Base-by-base conservation (phyloP, 2,888 invertebrate species). In the Acleris sparsana region DNA sequence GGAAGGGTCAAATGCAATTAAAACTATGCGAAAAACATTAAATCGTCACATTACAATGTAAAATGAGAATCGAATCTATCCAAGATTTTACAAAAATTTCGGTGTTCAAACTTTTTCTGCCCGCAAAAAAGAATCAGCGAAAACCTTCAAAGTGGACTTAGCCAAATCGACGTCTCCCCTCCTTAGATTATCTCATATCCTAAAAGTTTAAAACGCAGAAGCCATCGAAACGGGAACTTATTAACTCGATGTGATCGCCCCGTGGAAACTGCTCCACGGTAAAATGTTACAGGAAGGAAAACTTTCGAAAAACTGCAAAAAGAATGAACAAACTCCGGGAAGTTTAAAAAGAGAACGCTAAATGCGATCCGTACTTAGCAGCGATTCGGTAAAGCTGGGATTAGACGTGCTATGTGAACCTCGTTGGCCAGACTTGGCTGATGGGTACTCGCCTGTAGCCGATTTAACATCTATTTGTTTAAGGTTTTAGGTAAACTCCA, bases 211-310 rank as follows among this genome's bases (percentile, higher is more conserved):
- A 91, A 92, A 92, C 86, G 89, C 85, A 87, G 84, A 82, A 88
- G 89, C 92, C 86, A 92, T 92, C 89, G 87, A 84, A 90, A 87
- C 88, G 84, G 85, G 85, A 92, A 92, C 92, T 92, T 92, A 92
- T 92, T 92, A 92, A 92, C 92, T 92, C 86, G 90, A 92, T 89
- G 92, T 85, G 92, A 92, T 91, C 89, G 89, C 85, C 83, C 81
- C 85, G 86, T 81, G 80, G 86, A 88, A 89, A 89, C 86, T 84
- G 86, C 83, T 88, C 83, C 72, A 83, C 87, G 83, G 86, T 91
- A 89, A 92, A 92, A 92, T 91, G 92, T 92, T 89, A 89, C 91
- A 89, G 89, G 84, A 86, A 85, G 83, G 84, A 77, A 82, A 91
- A 90, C 85, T 89, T 90, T 87, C 80, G 79, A 80, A 84, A 80